A percentile compares a stretch with the other conserved stretches of the same genome.
Evolutionary conservation across 2,888 invertebrate species (phyloP).

Genomic region (Spicauda simplicius): DNA sequence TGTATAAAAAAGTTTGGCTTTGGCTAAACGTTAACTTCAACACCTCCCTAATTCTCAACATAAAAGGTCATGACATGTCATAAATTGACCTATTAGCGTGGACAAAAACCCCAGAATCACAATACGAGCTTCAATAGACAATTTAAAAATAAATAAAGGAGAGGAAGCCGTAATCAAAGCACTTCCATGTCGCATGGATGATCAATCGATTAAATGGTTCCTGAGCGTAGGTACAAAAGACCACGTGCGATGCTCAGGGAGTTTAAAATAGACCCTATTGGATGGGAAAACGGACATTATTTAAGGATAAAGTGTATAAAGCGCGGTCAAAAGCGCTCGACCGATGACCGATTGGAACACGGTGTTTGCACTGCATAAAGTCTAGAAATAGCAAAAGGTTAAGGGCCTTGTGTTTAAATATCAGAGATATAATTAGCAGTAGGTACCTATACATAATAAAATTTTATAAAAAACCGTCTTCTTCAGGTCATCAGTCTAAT

Average conservation of each 20-base stretch:
- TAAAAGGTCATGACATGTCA: slow-evolving; percentile 20
- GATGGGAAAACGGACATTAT: slow-evolving; percentile 43
- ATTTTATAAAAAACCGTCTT: no score
- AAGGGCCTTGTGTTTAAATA: slow-evolving; percentile 22
- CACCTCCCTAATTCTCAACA: background rate
- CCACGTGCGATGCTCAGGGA: slow-evolving; percentile 43
- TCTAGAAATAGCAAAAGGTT: slow-evolving; percentile 34
- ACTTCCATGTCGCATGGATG: slow-evolving; percentile 70
- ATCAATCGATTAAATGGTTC: slow-evolving; percentile 74
- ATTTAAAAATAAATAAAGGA: slow-evolving; percentile 75
- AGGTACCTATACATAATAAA: no score
- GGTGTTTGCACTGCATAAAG: slow-evolving; percentile 17
- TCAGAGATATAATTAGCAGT: background rate
- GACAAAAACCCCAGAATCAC: slow-evolving; percentile 45
- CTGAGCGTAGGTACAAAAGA: slow-evolving; percentile 50
- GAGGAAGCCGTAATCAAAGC: slow-evolving; percentile 79
- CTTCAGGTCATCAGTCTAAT: no score
- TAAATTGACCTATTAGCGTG: slow-evolving; percentile 56
- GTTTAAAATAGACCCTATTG: slow-evolving; percentile 39
- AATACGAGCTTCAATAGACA: slow-evolving; percentile 56
- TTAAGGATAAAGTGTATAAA: background rate
- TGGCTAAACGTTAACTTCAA: no score
- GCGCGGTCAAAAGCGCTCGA: slow-evolving; percentile 45
- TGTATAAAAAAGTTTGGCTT: no score
- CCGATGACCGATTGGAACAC: slow-evolving; percentile 43